A percentile compares a stretch with the other conserved stretches of the same genome.
phyloP scores from a whole-genome alignment of 2,888 invertebrate genomes.

The Chorisops tibialis region DNA sequence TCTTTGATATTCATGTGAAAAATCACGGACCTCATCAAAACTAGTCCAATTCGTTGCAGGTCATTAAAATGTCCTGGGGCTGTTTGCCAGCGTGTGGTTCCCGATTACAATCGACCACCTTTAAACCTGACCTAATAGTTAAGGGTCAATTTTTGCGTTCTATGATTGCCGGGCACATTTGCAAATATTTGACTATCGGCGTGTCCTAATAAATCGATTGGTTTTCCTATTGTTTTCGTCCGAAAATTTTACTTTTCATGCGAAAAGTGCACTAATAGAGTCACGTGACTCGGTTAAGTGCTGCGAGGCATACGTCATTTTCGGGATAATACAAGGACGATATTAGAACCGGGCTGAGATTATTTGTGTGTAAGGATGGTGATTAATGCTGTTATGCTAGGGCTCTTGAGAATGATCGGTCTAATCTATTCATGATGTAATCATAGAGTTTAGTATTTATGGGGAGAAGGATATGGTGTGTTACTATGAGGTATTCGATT shows the following conservation, averaged over 20 bases:
- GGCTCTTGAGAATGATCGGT: not conserved
- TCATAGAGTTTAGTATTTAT: not conserved
- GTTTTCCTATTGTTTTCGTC: conserved; percentile 8
- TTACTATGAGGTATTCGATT: conserved; percentile 2
- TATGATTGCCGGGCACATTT: conserved; percentile 15
- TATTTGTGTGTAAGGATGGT: not conserved
- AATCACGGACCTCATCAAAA: conserved; percentile 26
- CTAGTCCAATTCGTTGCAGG: conserved; percentile 27
- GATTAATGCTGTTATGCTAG: not conserved
- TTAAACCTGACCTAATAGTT: conserved; percentile 23
- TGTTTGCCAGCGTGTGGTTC: conserved; percentile 7
- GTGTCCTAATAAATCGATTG: conserved; percentile 26
- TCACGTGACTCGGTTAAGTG: conserved; percentile 30
- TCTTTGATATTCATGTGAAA: conserved; percentile 31
- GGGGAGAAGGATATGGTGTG: not conserved
- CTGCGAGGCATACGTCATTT: conserved; percentile 27
- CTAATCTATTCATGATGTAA: conserved; percentile 27
- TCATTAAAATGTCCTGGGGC: conserved; percentile 30
- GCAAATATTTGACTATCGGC: conserved; percentile 30
- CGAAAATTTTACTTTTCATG: conserved; percentile 25
- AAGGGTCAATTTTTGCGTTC: conserved; percentile 15
- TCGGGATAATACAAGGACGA: conserved; percentile 7
- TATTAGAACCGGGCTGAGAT: not conserved
- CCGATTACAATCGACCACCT: conserved; percentile 22
- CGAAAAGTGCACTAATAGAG: conserved; percentile 26